These are phyloP conservation scores for Agrotis ipsilon DNA, from an alignment of 2,888 invertebrate genomes.

Conservation along the genomic window DNA sequence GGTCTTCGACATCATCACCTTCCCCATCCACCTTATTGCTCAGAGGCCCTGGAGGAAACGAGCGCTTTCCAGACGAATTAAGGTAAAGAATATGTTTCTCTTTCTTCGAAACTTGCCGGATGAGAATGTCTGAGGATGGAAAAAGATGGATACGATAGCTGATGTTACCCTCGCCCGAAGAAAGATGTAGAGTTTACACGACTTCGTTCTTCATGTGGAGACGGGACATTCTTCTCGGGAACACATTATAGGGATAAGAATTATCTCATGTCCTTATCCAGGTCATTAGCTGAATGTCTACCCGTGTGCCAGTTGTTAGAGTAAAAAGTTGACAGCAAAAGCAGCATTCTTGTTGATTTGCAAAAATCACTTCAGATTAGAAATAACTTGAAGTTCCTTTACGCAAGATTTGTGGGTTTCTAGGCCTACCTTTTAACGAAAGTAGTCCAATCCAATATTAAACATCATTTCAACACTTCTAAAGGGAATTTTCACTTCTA, in stretches of 20 bases:
- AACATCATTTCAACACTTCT: conserved; percentile 11
- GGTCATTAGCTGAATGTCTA: too few relatives aligned
- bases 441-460: conserved; percentile 19
- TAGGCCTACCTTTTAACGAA: conserved; percentile 12
- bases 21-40: conserved; percentile 96
- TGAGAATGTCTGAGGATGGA: too few relatives aligned
- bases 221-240: too few relatives aligned
- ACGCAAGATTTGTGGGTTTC: neutral
- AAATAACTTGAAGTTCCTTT: neutral
- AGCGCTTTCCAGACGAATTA: conserved; percentile 94
- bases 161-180: neutral
- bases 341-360: too few relatives aligned
- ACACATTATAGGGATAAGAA: too few relatives aligned
- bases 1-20: conserved; percentile 97
- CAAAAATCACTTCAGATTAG: neutral
- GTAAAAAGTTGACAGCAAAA: too few relatives aligned
- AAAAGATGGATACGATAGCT: neutral
- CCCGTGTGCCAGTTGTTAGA: too few relatives aligned
- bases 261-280: too few relatives aligned
- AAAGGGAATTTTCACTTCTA: neutral
- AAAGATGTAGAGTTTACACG: too few relatives aligned
- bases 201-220: too few relatives aligned
- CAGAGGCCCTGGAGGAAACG: conserved; percentile 97
- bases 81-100: conserved; percentile 88
- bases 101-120: neutral